Evolutionary conservation across 1,140 invertebrate genomes (phyloP).

Genomic region (Drosophila littoralis): DNA sequence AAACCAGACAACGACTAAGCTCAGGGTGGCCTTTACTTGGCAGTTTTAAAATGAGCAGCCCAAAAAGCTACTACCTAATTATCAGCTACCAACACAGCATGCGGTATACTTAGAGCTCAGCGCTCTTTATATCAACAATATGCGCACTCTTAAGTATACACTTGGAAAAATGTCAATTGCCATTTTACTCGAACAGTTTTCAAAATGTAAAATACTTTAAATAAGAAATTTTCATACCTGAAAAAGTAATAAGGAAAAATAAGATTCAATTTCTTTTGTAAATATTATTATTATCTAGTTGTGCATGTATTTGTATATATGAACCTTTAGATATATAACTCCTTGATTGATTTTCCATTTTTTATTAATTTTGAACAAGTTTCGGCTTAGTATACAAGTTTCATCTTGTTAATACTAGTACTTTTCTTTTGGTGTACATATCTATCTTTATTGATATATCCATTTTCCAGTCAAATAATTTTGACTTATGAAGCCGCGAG

Average conservation of each 20-base stretch:
- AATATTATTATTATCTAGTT: too few relatives aligned
- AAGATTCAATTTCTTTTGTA: too few relatives aligned
- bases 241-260: too few relatives aligned
- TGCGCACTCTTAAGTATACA: not conserved
- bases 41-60: slow-evolving; percentile 76
- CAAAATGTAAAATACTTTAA: too few relatives aligned
- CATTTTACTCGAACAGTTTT: too few relatives aligned
- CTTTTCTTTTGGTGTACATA: not conserved
- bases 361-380: too few relatives aligned
- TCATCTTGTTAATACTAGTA: not conserved
- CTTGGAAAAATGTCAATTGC: not conserved
- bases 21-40: slow-evolving; percentile 50
- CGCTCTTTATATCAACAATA: slow-evolving; percentile 9
- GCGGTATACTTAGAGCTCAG: not conserved
- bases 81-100: slow-evolving; percentile 29
- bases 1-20: slow-evolving; percentile 67
- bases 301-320: too few relatives aligned
- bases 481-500: slow-evolving; percentile 35
- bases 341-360: too few relatives aligned
- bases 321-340: too few relatives aligned
- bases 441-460: not conserved
- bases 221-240: too few relatives aligned
- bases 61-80: slow-evolving; percentile 59
- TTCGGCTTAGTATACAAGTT: too few relatives aligned
- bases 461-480: slow-evolving; percentile 44